Percentiles rank a stretch among this genome's conserved stretches.
Evolutionary conservation across 2,888 invertebrate species (phyloP).

Genomic region (Metalampra italica): DNA sequence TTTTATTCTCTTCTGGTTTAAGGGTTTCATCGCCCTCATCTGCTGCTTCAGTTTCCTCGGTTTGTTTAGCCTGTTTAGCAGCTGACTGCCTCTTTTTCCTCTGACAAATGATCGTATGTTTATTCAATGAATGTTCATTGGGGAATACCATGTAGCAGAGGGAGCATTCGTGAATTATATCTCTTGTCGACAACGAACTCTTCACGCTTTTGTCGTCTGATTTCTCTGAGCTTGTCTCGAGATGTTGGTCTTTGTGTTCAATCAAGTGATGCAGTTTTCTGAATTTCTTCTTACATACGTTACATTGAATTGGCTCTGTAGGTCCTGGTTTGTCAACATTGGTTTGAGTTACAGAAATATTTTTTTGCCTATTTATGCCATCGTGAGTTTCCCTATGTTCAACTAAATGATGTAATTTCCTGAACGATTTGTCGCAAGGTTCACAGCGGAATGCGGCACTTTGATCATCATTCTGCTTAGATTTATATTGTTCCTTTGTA

Average conservation of each 20-base stretch:
- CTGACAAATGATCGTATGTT: conserved; percentile 60
- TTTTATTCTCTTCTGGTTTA: conserved; percentile 16
- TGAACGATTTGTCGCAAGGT: conserved; percentile 72
- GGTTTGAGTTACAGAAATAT: conserved; percentile 23
- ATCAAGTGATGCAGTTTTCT: conserved; percentile 63
- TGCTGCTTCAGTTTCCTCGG: conserved; percentile 19
- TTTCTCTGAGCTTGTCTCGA: conserved; percentile 46
- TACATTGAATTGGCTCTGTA: conserved; percentile 56
- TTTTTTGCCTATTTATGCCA: conserved; percentile 60
- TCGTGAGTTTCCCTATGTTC: conserved; percentile 73
- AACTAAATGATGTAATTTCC: conserved; percentile 71
- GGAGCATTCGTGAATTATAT: conserved; percentile 74
- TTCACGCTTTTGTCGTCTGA: conserved; percentile 67
- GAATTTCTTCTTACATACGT: conserved; percentile 67
- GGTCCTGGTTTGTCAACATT: conserved; percentile 33
- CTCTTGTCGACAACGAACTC: conserved; percentile 63
- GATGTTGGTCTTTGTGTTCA: conserved; percentile 70
- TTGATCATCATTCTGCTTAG: conserved; percentile 49
- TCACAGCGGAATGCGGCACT: conserved; percentile 71
- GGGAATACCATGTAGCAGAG: conserved; percentile 76
- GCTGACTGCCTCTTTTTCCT: conserved; percentile 62
- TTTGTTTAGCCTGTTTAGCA: conserved; percentile 34
- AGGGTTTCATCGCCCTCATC: conserved; percentile 14
- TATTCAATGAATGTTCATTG: conserved; percentile 69
- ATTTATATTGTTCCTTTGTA: conserved; percentile 29